These are phyloP conservation scores for Habrosyne pyritoides DNA, from an alignment of 2,888 invertebrate genomes.

Conservation along the genomic window DNA sequence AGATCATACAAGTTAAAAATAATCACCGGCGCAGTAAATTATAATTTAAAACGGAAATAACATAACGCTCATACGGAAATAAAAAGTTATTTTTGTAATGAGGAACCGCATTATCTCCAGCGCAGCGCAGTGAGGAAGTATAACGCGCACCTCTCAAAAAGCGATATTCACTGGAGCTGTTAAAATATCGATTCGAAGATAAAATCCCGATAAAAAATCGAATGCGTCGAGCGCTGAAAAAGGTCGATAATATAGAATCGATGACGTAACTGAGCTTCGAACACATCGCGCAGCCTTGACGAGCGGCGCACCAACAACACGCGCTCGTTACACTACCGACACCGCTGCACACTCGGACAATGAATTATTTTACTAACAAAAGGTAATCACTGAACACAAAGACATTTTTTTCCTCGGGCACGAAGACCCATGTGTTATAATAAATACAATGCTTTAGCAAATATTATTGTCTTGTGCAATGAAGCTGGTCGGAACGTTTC, in stretches of 20 bases:
- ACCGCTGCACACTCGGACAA: constrained; percentile 1
- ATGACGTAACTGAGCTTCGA: constrained; percentile 31
- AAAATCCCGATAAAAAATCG: not conserved
- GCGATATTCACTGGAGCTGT: not conserved
- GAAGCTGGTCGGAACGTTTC: not conserved
- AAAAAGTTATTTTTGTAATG: not conserved
- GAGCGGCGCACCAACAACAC: not conserved
- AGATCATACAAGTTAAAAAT: not conserved
- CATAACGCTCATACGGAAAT: not conserved
- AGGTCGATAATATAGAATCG: constrained; percentile 16
- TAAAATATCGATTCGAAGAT: not conserved
- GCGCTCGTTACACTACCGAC: not conserved
- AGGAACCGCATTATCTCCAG: constrained; percentile 1
- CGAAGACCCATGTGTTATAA: constrained; percentile 4
- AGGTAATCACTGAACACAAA: constrained; percentile 24
- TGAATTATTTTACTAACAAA: constrained; percentile 30
- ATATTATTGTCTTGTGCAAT: not conserved
- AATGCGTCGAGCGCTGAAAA: constrained; percentile 13
- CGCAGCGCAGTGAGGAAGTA: not conserved
- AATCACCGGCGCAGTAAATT: not conserved
- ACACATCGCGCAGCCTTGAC: constrained; percentile 15
- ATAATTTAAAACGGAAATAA: not conserved
- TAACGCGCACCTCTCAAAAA: not conserved
- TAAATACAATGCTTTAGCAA: constrained; percentile 1
- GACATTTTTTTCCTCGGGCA: constrained; percentile 2